Evolutionary conservation across 2,797 vertebrate genomes (phyloP).

Genomic region (Nothura maculosa): DNA sequence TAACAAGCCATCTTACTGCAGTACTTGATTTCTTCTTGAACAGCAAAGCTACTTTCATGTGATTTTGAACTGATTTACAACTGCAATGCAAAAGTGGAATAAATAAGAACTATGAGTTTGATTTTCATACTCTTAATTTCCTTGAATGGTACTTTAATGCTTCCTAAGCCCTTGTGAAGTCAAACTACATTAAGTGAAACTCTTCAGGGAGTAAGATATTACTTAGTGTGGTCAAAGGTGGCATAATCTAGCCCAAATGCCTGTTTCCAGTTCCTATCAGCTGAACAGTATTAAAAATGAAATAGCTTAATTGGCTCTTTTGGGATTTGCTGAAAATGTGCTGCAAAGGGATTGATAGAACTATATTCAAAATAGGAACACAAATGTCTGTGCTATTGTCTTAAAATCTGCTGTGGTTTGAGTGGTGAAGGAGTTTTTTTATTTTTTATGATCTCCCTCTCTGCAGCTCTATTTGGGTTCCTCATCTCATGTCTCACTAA

Average conservation of each 20-base stretch:
- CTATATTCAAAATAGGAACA: not conserved
- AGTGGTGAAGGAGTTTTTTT: not conserved
- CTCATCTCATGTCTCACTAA: not conserved
- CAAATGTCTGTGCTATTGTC: not conserved
- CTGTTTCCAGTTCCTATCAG: not conserved
- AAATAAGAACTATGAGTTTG: not conserved
- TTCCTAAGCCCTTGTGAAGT: not conserved
- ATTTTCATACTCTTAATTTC: not conserved
- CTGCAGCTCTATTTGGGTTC: conserved; percentile 17
- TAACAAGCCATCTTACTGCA: not conserved
- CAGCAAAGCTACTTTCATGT: not conserved
- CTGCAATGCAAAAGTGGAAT: not conserved
- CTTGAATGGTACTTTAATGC: not conserved
- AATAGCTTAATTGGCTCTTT: not conserved
- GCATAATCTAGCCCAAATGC: not conserved
- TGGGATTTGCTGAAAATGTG: not conserved
- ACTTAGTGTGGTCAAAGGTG: not conserved
- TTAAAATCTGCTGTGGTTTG: not conserved
- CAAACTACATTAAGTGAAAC: not conserved
- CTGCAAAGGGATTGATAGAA: not conserved
- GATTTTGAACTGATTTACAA: not conserved
- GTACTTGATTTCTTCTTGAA: not conserved
- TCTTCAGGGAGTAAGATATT: not conserved
- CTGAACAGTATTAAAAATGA: not conserved
- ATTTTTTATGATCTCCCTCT: not conserved